phyloP scores from a whole-genome alignment of 2,888 invertebrate species.

The Catocala nupta region DNA sequence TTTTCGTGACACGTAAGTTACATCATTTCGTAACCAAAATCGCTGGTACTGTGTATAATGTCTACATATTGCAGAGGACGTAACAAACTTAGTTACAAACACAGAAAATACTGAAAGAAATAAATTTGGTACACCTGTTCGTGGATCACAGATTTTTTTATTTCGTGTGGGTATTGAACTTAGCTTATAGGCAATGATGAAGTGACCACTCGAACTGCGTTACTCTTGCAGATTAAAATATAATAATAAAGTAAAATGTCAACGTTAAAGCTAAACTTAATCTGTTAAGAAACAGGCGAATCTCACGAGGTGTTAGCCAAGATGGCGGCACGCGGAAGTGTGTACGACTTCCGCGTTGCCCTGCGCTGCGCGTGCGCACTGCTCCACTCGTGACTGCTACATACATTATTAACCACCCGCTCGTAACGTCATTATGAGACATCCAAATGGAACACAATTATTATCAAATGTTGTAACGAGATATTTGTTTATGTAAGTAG shows the following conservation, averaged over 20 bases:
- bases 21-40: no score
- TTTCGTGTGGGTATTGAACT: no score
- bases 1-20: no score
- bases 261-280: constrained; percentile 41
- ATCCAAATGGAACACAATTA: constrained; percentile 56
- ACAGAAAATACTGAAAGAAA: no score
- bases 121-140: no score
- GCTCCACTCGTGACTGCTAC: constrained; percentile 77
- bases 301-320: constrained; percentile 79
- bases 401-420: constrained; percentile 73
- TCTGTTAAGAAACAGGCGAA: constrained; percentile 66
- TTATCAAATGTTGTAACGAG: constrained; percentile 41
- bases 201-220: no score
- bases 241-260: constrained; percentile 8
- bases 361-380: constrained; percentile 75
- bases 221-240: neutral
- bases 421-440: constrained; percentile 66
- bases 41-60: no score
- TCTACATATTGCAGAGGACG: no score
- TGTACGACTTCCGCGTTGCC: constrained; percentile 83
- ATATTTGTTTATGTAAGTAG: constrained; percentile 29
- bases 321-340: constrained; percentile 87
- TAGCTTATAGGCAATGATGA: no score
- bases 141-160: no score
- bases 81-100: no score